Conservation (phyloP, 2,888 invertebrate species). For the Drosophila limbata region DNA sequence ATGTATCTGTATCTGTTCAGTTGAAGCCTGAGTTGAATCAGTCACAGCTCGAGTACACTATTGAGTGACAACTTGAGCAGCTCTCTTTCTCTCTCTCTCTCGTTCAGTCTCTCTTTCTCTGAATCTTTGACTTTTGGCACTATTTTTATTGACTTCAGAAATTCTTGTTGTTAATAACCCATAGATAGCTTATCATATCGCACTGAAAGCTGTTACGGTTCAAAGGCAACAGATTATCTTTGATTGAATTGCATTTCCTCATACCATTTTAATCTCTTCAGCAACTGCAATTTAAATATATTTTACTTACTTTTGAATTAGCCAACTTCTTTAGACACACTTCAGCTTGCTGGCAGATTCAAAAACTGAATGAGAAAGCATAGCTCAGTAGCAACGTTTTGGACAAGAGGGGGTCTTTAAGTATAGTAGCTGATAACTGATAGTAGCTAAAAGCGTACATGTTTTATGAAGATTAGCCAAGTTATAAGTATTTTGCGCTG, state of each 20-base stretch:
- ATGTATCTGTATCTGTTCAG: slow-evolving; percentile 13
- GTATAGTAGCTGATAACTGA: slow-evolving; percentile 54
- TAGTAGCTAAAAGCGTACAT: slow-evolving; percentile 26
- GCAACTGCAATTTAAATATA: background rate
- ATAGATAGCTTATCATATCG: slow-evolving; percentile 64
- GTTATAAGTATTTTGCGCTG: slow-evolving; percentile 37
- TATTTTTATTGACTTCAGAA: slow-evolving; percentile 18
- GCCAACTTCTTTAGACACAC: slow-evolving; percentile 4
- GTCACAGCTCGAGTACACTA: background rate
- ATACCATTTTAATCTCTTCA: background rate
- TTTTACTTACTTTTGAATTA: slow-evolving; percentile 31
- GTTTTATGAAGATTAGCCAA: slow-evolving; percentile 61
- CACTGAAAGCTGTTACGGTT: slow-evolving; percentile 42
- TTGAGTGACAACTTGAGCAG: background rate
- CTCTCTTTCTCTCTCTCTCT: slow-evolving; percentile 11
- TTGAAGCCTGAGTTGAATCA: slow-evolving; percentile 4
- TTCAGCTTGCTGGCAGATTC: slow-evolving; percentile 23
- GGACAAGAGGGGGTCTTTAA: slow-evolving; percentile 63
- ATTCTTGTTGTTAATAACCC: slow-evolving; percentile 42
- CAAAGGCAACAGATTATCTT: slow-evolving; percentile 26
- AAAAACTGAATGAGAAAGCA: slow-evolving; percentile 44
- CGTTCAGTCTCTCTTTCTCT: slow-evolving; percentile 1
- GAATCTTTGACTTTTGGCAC: slow-evolving; percentile 3
- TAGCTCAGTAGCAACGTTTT: slow-evolving; percentile 23
- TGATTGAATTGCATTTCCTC: slow-evolving; percentile 1